Evolutionary conservation across 2,113 vertebrate species (phyloP), one percentile per base, ranked within the genome.

Genomic region (Toxotes chatareus): DNA sequence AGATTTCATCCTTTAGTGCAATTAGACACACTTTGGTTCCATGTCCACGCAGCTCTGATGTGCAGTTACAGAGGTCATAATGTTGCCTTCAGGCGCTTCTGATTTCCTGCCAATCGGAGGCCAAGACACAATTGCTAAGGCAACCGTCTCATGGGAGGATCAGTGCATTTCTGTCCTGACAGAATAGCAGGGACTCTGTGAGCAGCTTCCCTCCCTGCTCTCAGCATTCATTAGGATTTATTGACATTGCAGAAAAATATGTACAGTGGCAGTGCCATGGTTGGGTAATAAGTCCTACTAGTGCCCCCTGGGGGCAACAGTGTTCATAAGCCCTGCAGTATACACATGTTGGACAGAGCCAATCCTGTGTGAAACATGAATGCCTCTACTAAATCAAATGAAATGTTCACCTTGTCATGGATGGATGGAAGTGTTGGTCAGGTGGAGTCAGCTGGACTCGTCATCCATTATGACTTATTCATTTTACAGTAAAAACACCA

Each of bases 21-120:
- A 89, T 92, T 89, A 90, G 86, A 76, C 83, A 83, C 77, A 85
- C 70, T 84, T 62, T 78, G 86, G 80, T 34, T 83, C 65, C 66
- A 34, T 32, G 82, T 83, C 70, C 34, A 12, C 8, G 63, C 79
- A 1, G 82, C 77, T 84, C 63, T 83, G 84, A 83, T 74, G 65
- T 80, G 76, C 60, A 65, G 82, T 42, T 53, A 44, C 60, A 53
- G 86, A 77, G 85, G 87, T 88, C 83, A 82, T 19, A 7, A 8
- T 31, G 68, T 31, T 74, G 76, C 87, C 87, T 83, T 62, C 63
- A 4, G 86, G 84, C 68, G 19, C 73, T 80, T 80, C 70, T 85
- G 86, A 59, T 73, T 88, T 89, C 79, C 76, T 82, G 88, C 81
- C 90, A 72, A 36, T 73, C n/a, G 9, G 32, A 68, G 34, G 57